A percentile compares a stretch with the other conserved stretches of the same genome.
phyloP scores from a whole-genome alignment of 1,140 invertebrate genomes.

The Streblospio benedicti region DNA sequence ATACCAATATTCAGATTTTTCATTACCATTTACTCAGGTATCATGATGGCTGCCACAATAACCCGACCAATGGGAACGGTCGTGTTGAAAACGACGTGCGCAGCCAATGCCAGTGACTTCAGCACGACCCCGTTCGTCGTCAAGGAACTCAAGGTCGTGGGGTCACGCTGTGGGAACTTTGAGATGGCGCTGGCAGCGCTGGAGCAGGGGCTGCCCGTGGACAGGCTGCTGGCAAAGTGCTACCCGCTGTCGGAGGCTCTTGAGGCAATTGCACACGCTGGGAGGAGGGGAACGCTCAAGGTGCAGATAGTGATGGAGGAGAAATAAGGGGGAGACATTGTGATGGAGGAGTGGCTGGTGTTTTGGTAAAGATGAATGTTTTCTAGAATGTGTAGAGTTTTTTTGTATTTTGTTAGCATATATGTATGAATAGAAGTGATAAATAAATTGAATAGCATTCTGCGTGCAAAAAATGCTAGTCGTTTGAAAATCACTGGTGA shows the following conservation, averaged over 20 bases:
- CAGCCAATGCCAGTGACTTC: neutral
- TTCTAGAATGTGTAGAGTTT: no score
- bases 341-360: no score
- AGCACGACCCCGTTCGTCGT: conserved; percentile 7
- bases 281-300: neutral
- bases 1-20: no score
- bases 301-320: conserved; percentile 1
- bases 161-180: conserved; percentile 9
- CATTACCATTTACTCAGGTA: no score
- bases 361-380: no score
- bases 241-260: conserved; percentile 2
- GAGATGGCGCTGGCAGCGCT: conserved; percentile 4
- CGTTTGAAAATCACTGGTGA: no score
- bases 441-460: no score
- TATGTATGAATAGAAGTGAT: no score
- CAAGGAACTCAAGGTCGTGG: conserved; percentile 5
- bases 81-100: conserved; percentile 8
- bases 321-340: no score
- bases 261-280: conserved; percentile 4
- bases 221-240: neutral
- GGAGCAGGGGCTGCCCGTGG: neutral
- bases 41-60: neutral
- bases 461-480: no score
- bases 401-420: no score
- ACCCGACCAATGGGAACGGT: neutral